These are phyloP conservation scores for Hyla sarda DNA, from an alignment of 2,113 vertebrate genomes.

Conservation along the genomic window DNA sequence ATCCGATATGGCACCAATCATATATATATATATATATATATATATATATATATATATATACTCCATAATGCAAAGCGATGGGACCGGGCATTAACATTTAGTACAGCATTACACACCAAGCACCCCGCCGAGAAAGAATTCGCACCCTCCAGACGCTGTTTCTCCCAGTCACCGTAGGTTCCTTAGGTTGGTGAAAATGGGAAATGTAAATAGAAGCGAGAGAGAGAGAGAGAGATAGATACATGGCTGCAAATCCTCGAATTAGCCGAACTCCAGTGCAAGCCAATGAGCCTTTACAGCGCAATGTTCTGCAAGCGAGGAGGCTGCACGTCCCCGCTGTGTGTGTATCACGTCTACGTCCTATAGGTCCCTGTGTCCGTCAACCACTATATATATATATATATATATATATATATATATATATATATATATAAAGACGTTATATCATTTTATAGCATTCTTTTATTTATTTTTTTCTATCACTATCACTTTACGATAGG, in stretches of 20 bases:
- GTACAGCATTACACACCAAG: conserved; percentile 1
- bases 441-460: too few species aligned
- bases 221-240: not conserved
- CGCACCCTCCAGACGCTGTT: not conserved
- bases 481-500: not conserved
- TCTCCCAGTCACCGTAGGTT: not conserved
- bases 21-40: too few species aligned
- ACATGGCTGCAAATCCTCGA: not conserved
- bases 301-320: not conserved
- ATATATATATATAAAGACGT: too few species aligned
- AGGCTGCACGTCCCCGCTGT: too few species aligned
- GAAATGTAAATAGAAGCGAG: conserved; percentile 34
- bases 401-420: too few species aligned
- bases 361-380: not conserved
- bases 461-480: too few species aligned
- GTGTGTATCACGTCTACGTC: not conserved
- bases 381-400: too few species aligned
- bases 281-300: not conserved
- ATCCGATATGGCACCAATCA: not conserved
- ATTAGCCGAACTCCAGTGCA: not conserved
- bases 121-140: not conserved
- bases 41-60: too few species aligned
- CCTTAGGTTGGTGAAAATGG: conserved; percentile 8
- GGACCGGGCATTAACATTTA: not conserved
- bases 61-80: not conserved